Conservation (phyloP, 2,113 vertebrate genomes). For the Clarias batrachus region DNA sequence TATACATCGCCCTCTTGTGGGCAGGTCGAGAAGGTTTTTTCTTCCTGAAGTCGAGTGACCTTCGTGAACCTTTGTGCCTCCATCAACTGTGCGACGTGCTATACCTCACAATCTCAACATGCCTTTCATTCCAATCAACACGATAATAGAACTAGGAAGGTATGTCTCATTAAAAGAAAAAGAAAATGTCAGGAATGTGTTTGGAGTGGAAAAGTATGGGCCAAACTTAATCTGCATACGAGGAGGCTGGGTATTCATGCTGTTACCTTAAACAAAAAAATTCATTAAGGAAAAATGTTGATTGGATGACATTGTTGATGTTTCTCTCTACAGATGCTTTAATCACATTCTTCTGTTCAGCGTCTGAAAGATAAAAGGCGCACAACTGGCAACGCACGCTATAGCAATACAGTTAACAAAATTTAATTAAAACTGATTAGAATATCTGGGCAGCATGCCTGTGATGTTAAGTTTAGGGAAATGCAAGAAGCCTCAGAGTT, state of each 20-base stretch:
- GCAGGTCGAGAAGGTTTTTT: background rate
- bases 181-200: conserved; percentile 26
- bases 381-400: conserved; percentile 16
- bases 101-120: conserved; percentile 6
- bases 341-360: conserved; percentile 48
- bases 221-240: conserved; percentile 33
- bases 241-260: conserved; percentile 28
- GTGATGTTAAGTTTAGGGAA: conserved; percentile 6
- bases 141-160: background rate
- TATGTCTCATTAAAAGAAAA: conserved; percentile 19
- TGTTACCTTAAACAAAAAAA: conserved; percentile 48
- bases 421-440: conserved; percentile 50
- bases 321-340: conserved; percentile 34
- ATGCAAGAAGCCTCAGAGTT: background rate
- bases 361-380: conserved; percentile 30
- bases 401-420: conserved; percentile 42
- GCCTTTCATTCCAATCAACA: conserved; percentile 19
- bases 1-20: conserved; percentile 52
- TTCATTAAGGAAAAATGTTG: conserved; percentile 54
- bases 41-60: background rate
- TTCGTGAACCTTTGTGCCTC: background rate
- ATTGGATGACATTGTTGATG: conserved; percentile 51
- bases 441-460: conserved; percentile 35
- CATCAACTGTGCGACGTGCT: conserved; percentile 18
- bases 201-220: conserved; percentile 20